Conservation (phyloP, 2,113 vertebrate species). For the Sinocyclocheilus anshuiensis region DNA sequence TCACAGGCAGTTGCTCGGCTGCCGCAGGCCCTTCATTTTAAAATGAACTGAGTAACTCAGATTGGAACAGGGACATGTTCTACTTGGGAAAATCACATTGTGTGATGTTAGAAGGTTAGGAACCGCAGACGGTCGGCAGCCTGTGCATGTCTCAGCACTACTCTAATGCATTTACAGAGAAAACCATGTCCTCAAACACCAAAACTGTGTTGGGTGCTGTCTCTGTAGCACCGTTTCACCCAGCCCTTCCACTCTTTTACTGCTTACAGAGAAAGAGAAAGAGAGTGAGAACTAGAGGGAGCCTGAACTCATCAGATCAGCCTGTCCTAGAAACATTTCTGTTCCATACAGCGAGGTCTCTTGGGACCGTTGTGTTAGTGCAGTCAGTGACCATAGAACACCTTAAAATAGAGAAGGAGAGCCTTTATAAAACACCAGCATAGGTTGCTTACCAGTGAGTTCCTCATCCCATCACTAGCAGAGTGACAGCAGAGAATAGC, state of each 20-base stretch:
- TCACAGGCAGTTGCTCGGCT: neutral
- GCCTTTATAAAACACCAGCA: constrained; percentile 15
- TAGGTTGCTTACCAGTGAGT: constrained; percentile 1
- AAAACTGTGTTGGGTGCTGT: neutral
- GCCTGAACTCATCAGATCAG: constrained; percentile 20
- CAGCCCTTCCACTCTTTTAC: neutral
- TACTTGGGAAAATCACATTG: neutral
- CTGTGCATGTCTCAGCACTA: neutral
- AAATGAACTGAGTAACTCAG: neutral
- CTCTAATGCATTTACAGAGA: constrained; percentile 39
- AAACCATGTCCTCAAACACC: neutral
- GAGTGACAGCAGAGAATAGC: neutral
- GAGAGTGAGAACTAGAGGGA: neutral
- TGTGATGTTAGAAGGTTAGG: neutral
- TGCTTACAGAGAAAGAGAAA: neutral
- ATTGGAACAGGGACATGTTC: constrained; percentile 4
- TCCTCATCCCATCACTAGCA: neutral
- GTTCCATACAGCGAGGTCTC: constrained; percentile 9
- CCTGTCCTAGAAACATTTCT: constrained; percentile 38
- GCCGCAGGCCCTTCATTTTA: neutral
- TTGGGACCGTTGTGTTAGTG: constrained; percentile 6
- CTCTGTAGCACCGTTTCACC: neutral
- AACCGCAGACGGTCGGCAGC: neutral
- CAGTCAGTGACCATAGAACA: constrained; percentile 3
- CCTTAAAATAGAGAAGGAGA: constrained; percentile 31